phyloP scores from a whole-genome alignment of 2,888 invertebrate species.

The Eulithis prunata region DNA sequence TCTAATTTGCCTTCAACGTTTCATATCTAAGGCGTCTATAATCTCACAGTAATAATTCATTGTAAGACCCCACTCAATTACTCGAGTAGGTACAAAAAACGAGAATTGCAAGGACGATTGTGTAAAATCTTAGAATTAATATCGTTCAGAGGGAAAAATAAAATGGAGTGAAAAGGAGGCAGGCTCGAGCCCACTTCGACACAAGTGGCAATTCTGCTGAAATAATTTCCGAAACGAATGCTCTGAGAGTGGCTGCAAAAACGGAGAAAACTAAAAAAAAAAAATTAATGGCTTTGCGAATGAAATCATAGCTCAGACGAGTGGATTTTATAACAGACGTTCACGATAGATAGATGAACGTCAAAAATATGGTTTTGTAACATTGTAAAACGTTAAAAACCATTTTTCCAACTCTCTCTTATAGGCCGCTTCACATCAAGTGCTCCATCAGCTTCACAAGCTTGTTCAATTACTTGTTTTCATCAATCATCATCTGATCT shows the following conservation, averaged over 20 bases:
- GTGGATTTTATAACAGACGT: too few relatives aligned
- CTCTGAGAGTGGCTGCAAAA: conserved; percentile 44
- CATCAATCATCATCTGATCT: too few relatives aligned
- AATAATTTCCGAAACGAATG: conserved; percentile 68
- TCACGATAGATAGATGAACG: too few relatives aligned
- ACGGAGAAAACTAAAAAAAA: conserved; percentile 20
- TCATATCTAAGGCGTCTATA: conserved; percentile 14
- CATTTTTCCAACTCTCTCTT: too few relatives aligned
- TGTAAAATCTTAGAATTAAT: conserved; percentile 43
- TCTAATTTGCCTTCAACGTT: neutral
- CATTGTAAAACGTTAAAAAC: too few relatives aligned
- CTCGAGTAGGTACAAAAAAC: conserved; percentile 33
- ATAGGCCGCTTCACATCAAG: too few relatives aligned
- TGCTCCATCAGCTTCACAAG: too few relatives aligned
- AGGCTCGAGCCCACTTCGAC: conserved; percentile 52
- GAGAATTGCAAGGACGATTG: conserved; percentile 37
- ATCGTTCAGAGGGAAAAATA: conserved; percentile 39
- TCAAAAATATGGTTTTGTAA: too few relatives aligned
- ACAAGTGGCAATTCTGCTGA: conserved; percentile 67
- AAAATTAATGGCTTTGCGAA: too few relatives aligned
- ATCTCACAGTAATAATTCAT: conserved; percentile 35
- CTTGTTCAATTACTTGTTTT: too few relatives aligned
- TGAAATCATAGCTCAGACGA: too few relatives aligned
- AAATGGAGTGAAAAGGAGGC: conserved; percentile 44
- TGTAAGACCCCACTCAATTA: conserved; percentile 42